phyloP scores from a whole-genome alignment of 1,140 invertebrate genomes.

The Drosophila pruinosa region DNA sequence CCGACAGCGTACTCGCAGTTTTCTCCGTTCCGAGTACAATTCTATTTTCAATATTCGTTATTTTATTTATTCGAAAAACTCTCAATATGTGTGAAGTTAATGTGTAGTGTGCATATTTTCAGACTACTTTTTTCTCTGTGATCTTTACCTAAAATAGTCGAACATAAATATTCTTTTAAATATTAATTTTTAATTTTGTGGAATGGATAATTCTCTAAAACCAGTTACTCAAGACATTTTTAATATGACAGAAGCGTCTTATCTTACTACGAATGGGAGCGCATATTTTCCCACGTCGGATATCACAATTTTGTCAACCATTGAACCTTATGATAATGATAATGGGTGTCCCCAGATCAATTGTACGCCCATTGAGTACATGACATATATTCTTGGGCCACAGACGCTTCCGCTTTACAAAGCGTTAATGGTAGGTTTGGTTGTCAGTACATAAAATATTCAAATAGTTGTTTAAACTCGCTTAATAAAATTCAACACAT shows the following conservation, averaged over 20 bases:
- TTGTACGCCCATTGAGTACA: constrained; percentile 84
- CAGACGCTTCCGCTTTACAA: constrained; percentile 83
- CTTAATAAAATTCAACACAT: too few relatives aligned
- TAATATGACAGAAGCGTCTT: constrained; percentile 3
- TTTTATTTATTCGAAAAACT: background rate
- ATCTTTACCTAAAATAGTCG: background rate
- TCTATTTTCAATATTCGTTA: background rate
- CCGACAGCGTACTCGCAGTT: constrained; percentile 15
- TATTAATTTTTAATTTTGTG: background rate
- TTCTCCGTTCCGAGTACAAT: constrained; percentile 5
- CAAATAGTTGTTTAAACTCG: too few relatives aligned
- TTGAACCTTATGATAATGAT: constrained; percentile 43
- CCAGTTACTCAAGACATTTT: background rate
- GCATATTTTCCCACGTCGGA: constrained; percentile 12
- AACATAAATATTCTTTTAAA: background rate
- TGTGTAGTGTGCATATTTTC: background rate
- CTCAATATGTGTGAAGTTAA: background rate
- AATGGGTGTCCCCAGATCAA: constrained; percentile 82
- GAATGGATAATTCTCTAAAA: background rate
- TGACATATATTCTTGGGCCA: constrained; percentile 83
- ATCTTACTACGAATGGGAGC: constrained; percentile 12
- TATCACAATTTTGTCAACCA: background rate
- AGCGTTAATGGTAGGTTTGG: constrained; percentile 77
- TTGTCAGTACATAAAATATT: background rate
- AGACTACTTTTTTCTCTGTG: background rate